These are phyloP conservation scores for Todiramphus chloris DNA, from an alignment of 2,113 vertebrate genomes.

Conservation along the genomic window DNA sequence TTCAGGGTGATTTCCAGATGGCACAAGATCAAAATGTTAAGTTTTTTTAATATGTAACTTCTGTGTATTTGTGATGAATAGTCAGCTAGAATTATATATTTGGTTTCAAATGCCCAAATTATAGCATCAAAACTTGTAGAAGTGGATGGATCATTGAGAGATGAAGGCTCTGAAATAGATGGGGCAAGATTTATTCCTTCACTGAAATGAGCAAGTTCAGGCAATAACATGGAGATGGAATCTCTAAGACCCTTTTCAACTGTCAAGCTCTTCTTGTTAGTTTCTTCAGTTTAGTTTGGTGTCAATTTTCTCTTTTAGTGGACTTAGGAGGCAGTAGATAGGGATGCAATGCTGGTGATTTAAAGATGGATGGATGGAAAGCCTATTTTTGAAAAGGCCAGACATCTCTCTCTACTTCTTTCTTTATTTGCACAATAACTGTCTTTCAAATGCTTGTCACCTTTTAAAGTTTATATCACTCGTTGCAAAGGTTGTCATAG, in stretches of 20 bases:
- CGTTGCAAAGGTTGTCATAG: constrained; percentile 38
- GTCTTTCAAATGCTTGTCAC: constrained; percentile 49
- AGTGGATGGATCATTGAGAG: neutral
- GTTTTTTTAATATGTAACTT: neutral
- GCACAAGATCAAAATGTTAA: neutral
- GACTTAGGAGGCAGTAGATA: neutral
- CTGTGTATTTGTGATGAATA: neutral
- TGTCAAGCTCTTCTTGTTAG: constrained; percentile 19
- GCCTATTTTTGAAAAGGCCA: constrained; percentile 60
- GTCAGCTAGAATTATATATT: neutral
- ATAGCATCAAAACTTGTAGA: neutral
- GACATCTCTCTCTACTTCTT: neutral
- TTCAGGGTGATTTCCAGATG: neutral
- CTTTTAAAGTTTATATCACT: constrained; percentile 56
- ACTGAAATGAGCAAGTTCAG: neutral
- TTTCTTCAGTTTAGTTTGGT: constrained; percentile 12
- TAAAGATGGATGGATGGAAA: neutral
- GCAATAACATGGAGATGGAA: constrained; percentile 44
- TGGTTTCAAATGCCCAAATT: neutral
- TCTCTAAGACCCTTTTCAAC: neutral
- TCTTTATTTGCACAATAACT: constrained; percentile 46
- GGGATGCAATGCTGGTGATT: constrained; percentile 5
- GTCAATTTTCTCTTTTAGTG: constrained; percentile 42
- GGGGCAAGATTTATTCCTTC: neutral
- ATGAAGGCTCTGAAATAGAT: neutral